Evolutionary conservation across 2,888 invertebrate species (phyloP).

Genomic region (Acanthosepion lycidas): DNA sequence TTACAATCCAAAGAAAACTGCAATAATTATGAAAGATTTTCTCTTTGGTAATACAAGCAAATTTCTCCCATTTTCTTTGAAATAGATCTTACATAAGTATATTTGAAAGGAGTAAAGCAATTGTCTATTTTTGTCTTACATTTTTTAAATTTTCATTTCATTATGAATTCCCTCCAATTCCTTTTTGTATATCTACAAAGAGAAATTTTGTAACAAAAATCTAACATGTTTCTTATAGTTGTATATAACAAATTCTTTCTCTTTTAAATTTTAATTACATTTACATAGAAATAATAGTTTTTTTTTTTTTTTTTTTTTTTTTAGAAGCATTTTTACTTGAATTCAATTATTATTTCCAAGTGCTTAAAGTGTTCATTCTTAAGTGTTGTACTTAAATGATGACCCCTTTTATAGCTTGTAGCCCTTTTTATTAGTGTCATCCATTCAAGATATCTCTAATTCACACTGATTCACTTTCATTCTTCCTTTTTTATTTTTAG

Average conservation of each 20-base stretch:
- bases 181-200: background rate
- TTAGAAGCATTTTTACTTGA: background rate
- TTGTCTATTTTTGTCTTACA: background rate
- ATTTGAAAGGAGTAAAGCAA: background rate
- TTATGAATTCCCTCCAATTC: background rate
- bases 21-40: no score
- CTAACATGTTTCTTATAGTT: background rate
- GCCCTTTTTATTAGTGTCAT: background rate
- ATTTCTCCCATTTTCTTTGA: no score
- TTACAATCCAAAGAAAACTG: no score
- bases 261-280: background rate
- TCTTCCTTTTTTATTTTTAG: constrained; percentile 60
- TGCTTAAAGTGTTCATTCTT: background rate
- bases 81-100: no score
- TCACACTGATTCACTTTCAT: background rate
- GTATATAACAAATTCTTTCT: background rate
- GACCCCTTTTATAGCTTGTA: background rate
- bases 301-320: no score
- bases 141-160: background rate
- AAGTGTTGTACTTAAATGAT: background rate
- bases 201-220: background rate
- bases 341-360: background rate
- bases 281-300: background rate
- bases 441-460: background rate
- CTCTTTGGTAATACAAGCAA: no score